Evolutionary conservation across 2,888 invertebrate genomes (phyloP), one percentile per base, ranked within the genome.

Genomic region (Himalopsyche japonica): DNA sequence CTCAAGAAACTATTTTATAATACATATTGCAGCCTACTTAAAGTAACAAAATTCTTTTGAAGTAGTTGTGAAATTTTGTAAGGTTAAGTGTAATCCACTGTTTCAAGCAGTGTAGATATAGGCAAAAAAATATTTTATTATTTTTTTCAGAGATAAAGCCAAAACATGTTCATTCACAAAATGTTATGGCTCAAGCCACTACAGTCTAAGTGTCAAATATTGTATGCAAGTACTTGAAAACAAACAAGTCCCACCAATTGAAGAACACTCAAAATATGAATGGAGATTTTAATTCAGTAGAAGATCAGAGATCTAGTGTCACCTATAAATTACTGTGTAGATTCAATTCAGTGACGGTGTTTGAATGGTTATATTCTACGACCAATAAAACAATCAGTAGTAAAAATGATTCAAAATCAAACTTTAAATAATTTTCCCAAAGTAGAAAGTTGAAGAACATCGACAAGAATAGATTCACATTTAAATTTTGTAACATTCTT

Each of bases 271-370:
- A 20, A 24, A 18, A 48, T 32, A 57, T 64, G 80, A 70, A 83
- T 79, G 48, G 79, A 83, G 76, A 70, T 79, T 83, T 79, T 57
- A 79, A 79, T 79, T 43, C 47, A 70, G 79, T 37, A 24, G 24
- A 34, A 80, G 86, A 84, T 84, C 80, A 86, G 78, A 80, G 70
- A 82, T 82, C 79, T 83, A 84, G 84, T 81, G 76, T 82, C 84
- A 81, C 76, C 79, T 76, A 86, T 84, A 86, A 86, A 82, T 84
- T 86, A 86, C 84, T 84, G 24, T 64, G 37, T 83, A 83, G 81
- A 76, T 76, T 30, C 43, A 47, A 47, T 43, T 64, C 70, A 37
- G 32, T 76, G 37, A 79, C 30, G 32, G 47, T 37, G 30, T 12
- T 43, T 4, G 15, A 43, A 1, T 15, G 4, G 3, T 3, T 15